phyloP scores from a whole-genome alignment of 2,888 invertebrate species.

The Fragum sueziense region DNA sequence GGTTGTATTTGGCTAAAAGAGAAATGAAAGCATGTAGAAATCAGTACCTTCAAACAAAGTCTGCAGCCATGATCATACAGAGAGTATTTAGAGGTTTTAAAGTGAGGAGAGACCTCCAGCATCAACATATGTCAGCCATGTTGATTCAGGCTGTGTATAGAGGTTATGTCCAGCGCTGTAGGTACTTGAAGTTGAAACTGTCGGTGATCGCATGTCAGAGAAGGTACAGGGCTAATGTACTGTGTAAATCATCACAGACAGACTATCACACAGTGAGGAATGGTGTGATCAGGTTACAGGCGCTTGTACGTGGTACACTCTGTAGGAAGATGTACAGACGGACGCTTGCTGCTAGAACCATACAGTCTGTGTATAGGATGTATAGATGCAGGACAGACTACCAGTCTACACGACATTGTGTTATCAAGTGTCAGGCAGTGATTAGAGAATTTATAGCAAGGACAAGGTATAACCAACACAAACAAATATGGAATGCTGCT shows the following conservation, averaged over 20 bases:
- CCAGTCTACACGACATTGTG: constrained; percentile 29
- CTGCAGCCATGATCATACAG: constrained; percentile 66
- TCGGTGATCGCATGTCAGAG: constrained; percentile 60
- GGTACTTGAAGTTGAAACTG: constrained; percentile 35
- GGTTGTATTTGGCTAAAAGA: constrained; percentile 24
- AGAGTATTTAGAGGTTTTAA: constrained; percentile 41
- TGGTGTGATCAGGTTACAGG: constrained; percentile 2
- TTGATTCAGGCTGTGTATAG: constrained; percentile 61
- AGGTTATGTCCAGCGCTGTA: constrained; percentile 12
- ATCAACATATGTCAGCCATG: constrained; percentile 46
- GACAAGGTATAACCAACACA: constrained; percentile 36
- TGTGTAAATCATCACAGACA: not conserved
- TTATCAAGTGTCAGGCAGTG: constrained; percentile 57
- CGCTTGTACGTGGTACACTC: not conserved
- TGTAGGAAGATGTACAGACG: constrained; percentile 7
- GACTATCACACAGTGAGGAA: not conserved
- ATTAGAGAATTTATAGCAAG: constrained; percentile 42
- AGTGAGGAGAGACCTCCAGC: constrained; percentile 36
- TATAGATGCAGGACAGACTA: constrained; percentile 33
- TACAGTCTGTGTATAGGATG: constrained; percentile 60
- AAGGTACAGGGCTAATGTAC: constrained; percentile 39
- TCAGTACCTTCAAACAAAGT: constrained; percentile 45
- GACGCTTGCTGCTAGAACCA: constrained; percentile 38
- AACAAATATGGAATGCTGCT: constrained; percentile 53
- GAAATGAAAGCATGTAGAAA: constrained; percentile 18